A percentile compares a stretch with the other conserved stretches of the same genome.
These are phyloP conservation scores for Crocodylus rhombifer DNA, from an alignment of 2,797 vertebrate genomes.

Conservation along the genomic window DNA sequence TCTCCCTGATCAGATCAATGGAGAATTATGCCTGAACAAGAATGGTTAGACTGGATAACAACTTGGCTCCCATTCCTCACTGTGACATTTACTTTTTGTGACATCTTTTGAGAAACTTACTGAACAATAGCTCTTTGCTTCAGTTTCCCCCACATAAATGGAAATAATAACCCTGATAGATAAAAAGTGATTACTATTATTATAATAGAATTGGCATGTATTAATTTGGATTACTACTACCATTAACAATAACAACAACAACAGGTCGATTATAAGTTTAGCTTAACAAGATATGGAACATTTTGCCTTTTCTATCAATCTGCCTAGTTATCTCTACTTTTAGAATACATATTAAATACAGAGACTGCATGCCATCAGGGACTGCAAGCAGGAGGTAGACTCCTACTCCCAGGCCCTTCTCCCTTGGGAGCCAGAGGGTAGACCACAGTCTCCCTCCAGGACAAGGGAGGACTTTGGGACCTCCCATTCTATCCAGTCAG, in stretches of 20 bases:
- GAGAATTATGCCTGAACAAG: neutral
- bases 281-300: neutral
- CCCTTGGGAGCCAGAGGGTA: too few relatives aligned
- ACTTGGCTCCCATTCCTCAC: rapidly evolving
- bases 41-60: neutral
- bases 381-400: too few relatives aligned
- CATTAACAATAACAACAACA: neutral
- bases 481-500: too few relatives aligned
- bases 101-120: neutral
- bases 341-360: neutral
- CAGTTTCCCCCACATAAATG: neutral
- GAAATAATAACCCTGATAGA: neutral
- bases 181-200: neutral
- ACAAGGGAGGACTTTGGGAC: too few relatives aligned
- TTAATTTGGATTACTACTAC: neutral
- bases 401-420: too few relatives aligned
- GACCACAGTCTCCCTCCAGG: too few relatives aligned
- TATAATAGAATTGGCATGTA: neutral
- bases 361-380: too few relatives aligned
- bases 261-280: neutral
- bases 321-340: neutral
- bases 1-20: neutral
- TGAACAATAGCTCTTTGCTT: neutral
- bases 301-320: neutral
- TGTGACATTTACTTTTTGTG: neutral